Conservation (phyloP, 2,888 invertebrate genomes). For the Cerceris ruficornis region DNA sequence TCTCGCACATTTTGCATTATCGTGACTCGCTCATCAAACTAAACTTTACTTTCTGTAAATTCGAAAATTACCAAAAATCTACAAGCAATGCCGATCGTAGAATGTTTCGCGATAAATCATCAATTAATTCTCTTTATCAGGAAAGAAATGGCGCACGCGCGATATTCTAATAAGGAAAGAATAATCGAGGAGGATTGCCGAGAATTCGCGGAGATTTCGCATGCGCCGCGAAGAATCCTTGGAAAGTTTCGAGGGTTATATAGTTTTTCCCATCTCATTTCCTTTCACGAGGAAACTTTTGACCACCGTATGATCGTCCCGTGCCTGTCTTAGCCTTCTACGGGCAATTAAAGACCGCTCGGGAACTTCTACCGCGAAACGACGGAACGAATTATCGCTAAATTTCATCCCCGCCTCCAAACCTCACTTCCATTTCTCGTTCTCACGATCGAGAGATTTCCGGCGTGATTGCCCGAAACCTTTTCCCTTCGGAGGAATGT, state of each 20-base stretch:
- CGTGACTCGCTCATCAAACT: too few relatives aligned
- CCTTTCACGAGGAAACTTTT: constrained; percentile 62
- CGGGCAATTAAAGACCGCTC: constrained; percentile 52
- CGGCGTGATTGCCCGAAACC: constrained; percentile 12
- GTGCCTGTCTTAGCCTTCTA: constrained; percentile 40
- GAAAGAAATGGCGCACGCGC: too few relatives aligned
- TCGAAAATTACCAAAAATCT: too few relatives aligned
- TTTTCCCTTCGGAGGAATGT: neutral
- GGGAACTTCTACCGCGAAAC: constrained; percentile 41
- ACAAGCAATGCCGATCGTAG: too few relatives aligned
- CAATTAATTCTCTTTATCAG: too few relatives aligned
- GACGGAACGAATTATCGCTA: constrained; percentile 44
- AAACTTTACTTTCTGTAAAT: too few relatives aligned
- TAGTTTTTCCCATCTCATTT: constrained; percentile 46
- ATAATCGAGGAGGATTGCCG: constrained; percentile 13
- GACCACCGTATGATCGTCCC: constrained; percentile 43
- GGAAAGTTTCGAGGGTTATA: constrained; percentile 28
- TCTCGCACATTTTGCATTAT: too few relatives aligned
- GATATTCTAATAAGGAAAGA: neutral
- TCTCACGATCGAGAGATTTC: constrained; percentile 23
- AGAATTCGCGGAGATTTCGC: constrained; percentile 12
- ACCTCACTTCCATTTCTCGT: constrained; percentile 24
- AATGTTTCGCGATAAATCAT: too few relatives aligned
- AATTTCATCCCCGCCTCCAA: constrained; percentile 31
- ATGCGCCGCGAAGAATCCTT: constrained; percentile 6